Percentiles rank a stretch among this genome's conserved stretches.
These are phyloP conservation scores for Tromatobia lineatoria DNA, from an alignment of 2,888 invertebrate species.

Conservation along the genomic window DNA sequence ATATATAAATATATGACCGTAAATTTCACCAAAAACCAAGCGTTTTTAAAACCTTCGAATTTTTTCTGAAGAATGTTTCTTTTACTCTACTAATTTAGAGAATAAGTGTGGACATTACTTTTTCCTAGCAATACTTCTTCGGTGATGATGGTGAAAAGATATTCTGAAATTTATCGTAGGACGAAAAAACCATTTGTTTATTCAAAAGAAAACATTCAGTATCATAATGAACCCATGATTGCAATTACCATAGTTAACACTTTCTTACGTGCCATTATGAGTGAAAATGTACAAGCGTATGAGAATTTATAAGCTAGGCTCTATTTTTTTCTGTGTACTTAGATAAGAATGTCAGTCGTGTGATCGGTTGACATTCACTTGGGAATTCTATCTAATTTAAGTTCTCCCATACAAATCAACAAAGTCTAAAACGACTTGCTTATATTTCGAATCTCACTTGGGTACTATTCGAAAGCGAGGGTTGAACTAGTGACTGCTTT, in stretches of 20 bases:
- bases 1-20: too few relatives aligned
- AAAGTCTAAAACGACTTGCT: neutral
- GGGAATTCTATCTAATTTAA: neutral
- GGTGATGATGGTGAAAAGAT: too few relatives aligned
- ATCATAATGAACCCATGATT: too few relatives aligned
- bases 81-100: too few relatives aligned
- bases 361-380: neutral
- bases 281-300: neutral
- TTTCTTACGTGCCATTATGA: neutral
- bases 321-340: neutral
- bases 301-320: neutral
- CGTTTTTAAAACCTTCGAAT: too few relatives aligned
- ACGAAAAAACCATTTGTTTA: too few relatives aligned
- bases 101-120: too few relatives aligned
- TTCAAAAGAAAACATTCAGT: too few relatives aligned
- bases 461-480: neutral
- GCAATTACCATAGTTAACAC: neutral
- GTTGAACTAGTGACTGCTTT: neutral
- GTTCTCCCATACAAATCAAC: neutral
- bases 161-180: too few relatives aligned
- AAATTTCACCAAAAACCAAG: too few relatives aligned
- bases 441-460: neutral
- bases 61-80: too few relatives aligned
- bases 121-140: too few relatives aligned
- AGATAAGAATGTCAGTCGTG: neutral